Percentiles rank a stretch among this genome's conserved stretches.
Conservation (phyloP, 1,140 invertebrate species). For the Phenacoccus solenopsis region DNA sequence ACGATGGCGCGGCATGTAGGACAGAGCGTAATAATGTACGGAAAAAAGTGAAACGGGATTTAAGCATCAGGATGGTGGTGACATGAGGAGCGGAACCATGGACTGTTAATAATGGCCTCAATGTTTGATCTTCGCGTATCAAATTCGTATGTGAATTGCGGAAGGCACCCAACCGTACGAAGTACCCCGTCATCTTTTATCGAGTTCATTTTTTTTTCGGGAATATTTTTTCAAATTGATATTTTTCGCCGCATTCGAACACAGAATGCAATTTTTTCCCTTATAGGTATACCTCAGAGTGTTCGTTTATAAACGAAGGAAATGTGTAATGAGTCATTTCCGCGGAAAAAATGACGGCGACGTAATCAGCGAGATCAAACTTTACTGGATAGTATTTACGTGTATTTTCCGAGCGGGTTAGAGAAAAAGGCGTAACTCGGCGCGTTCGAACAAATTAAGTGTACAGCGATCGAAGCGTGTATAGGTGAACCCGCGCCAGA, state of each 20-base stretch:
- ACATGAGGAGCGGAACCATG: slow-evolving; percentile 7
- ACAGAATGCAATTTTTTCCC: not conserved
- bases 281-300: not conserved
- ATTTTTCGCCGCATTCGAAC: not conserved
- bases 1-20: not conserved
- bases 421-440: no score
- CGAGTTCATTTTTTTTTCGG: not conserved
- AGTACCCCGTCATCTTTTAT: slow-evolving; percentile 7
- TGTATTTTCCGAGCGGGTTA: not conserved
- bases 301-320: not conserved
- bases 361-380: not conserved
- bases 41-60: not conserved
- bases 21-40: not conserved
- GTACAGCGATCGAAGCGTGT: no score
- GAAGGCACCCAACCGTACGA: slow-evolving; percentile 8
- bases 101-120: slow-evolving; percentile 13
- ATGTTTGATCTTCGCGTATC: slow-evolving; percentile 12
- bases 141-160: slow-evolving; percentile 11
- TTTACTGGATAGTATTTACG: not conserved
- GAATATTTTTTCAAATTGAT: not conserved
- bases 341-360: not conserved
- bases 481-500: no score
- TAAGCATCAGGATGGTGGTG: not conserved
- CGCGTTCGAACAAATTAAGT: no score
- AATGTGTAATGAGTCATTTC: not conserved